phyloP scores from a whole-genome alignment of 2,888 invertebrate species.

The Germaria angustata region DNA sequence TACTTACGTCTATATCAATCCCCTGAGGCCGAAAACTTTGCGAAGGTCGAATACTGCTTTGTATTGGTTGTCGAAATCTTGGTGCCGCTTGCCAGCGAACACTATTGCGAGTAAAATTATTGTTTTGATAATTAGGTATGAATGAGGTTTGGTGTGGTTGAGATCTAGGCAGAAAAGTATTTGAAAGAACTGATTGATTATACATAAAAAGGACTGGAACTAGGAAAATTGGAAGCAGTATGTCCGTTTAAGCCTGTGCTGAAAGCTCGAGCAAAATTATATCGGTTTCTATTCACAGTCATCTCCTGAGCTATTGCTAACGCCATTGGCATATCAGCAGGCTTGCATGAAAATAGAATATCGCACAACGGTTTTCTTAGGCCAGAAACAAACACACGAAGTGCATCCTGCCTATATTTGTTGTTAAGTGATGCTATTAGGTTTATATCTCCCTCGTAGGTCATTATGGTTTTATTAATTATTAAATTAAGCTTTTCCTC shows the following conservation, averaged over 20 bases:
- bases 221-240: neutral
- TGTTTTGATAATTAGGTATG: neutral
- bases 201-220: too few species aligned
- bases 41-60: too few species aligned
- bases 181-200: too few species aligned
- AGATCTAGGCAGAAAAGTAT: neutral
- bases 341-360: slow-evolving; percentile 8
- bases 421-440: neutral
- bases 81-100: neutral
- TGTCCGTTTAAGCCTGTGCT: neutral
- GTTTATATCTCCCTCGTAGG: neutral
- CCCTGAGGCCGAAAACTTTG: neutral
- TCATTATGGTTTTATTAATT: too few species aligned
- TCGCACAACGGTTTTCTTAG: too few species aligned
- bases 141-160: neutral
- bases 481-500: too few species aligned
- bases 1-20: too few species aligned
- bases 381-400: too few species aligned
- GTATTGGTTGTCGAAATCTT: neutral
- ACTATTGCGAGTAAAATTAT: neutral
- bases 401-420: too few species aligned
- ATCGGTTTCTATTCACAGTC: neutral
- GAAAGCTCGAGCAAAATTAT: neutral
- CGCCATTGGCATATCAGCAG: slow-evolving; percentile 6
- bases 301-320: too few species aligned